These are phyloP conservation scores for Saturnia japonica DNA, from an alignment of 2,888 invertebrate species.

Conservation along the genomic window DNA sequence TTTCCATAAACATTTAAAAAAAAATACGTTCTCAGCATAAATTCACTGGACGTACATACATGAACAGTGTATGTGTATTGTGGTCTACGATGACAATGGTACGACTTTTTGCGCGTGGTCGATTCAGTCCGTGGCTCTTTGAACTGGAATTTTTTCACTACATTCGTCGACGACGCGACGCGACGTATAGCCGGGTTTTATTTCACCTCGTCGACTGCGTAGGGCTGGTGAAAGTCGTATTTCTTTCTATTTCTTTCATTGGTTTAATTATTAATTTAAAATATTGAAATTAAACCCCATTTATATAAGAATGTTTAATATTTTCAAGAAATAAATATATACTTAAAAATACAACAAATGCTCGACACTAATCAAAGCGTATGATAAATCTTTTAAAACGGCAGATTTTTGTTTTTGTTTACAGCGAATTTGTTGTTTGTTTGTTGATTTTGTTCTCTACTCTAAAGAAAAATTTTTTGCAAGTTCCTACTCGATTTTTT, in stretches of 20 bases:
- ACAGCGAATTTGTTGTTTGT: no score
- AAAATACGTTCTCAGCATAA: conserved; percentile 1
- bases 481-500: no score
- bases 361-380: no score
- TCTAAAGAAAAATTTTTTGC: no score
- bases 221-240: conserved; percentile 49
- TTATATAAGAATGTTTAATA: no score
- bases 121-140: conserved; percentile 65
- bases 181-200: conserved; percentile 51
- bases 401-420: no score
- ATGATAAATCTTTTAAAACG: no score
- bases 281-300: no score
- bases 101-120: conserved; percentile 62
- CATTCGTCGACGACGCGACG: conserved; percentile 57
- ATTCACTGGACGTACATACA: not conserved
- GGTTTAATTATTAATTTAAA: no score
- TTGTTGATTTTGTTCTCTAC: no score
- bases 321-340: no score
- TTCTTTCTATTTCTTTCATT: not conserved
- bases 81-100: conserved; percentile 50
- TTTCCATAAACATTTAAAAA: not conserved
- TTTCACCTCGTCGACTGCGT: conserved; percentile 57
- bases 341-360: no score
- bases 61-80: not conserved
- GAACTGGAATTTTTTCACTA: conserved; percentile 79